Percentiles rank a stretch among this genome's conserved stretches.
These are phyloP conservation scores for Ammodytes dubius DNA, from an alignment of 2,113 vertebrate genomes.

Conservation along the genomic window DNA sequence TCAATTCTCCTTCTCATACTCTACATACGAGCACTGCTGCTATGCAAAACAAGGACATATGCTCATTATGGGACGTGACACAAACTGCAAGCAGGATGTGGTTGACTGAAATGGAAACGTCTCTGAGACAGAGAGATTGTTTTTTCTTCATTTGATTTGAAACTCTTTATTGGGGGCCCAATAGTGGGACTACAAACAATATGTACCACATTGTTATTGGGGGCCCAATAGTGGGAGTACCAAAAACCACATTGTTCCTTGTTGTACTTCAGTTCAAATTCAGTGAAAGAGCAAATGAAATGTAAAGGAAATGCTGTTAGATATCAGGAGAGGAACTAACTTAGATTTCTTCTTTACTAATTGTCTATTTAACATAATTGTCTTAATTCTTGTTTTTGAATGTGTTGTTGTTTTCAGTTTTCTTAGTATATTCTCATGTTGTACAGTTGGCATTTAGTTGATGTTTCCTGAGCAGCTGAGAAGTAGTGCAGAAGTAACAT, in stretches of 20 bases:
- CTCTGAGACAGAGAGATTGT: constrained; percentile 54
- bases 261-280: not conserved
- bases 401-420: not conserved
- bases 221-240: not conserved
- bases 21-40: not conserved
- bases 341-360: not conserved
- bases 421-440: not conserved
- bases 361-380: not conserved
- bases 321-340: not conserved
- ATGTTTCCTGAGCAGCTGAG: not conserved
- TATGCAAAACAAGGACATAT: constrained; percentile 67
- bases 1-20: constrained; percentile 9
- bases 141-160: constrained; percentile 32
- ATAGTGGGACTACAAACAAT: not conserved
- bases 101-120: constrained; percentile 80
- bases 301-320: constrained; percentile 12
- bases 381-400: not conserved
- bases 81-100: constrained; percentile 84
- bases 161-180: not conserved
- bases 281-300: not conserved
- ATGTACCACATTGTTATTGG: too few relatives aligned
- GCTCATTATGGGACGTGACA: constrained; percentile 65
- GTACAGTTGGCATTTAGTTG: not conserved
- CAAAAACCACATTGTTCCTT: not conserved
- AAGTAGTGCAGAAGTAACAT: not conserved